Evolutionary conservation across 2,113 vertebrate genomes (phyloP).

Genomic region (Platanista minor): DNA sequence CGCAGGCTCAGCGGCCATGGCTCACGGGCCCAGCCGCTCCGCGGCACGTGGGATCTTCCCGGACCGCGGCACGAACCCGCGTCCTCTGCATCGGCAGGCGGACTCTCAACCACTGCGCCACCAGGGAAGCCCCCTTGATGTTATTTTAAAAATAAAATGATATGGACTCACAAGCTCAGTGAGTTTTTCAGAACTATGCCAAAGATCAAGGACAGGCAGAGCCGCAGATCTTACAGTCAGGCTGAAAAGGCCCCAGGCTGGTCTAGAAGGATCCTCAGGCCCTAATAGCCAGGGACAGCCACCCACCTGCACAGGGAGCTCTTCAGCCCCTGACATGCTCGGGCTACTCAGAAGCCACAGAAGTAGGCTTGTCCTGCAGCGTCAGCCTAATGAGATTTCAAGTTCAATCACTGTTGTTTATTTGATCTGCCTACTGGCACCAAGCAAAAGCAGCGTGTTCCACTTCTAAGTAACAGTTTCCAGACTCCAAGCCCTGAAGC

Average conservation of each 20-base stretch:
- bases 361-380: neutral
- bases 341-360: neutral
- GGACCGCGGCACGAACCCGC: too few species aligned
- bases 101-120: too few species aligned
- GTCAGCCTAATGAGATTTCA: constrained; percentile 22
- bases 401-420: constrained; percentile 3
- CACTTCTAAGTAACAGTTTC: neutral
- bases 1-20: too few species aligned
- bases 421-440: neutral
- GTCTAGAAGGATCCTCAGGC: neutral
- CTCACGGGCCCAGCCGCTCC: too few species aligned
- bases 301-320: neutral
- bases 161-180: neutral
- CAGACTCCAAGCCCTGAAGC: constrained; percentile 8
- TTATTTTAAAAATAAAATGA: neutral
- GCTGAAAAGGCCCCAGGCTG: neutral
- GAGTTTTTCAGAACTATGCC: neutral
- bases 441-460: neutral
- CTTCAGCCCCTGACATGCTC: neutral
- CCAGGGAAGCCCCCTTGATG: too few species aligned
- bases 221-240: neutral
- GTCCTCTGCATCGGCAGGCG: too few species aligned
- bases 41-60: too few species aligned
- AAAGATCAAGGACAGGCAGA: neutral
- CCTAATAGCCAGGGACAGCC: neutral